Percentiles rank a stretch among this genome's conserved stretches.
These are phyloP conservation scores for Calyptommatus sinebrachiatus DNA, from an alignment of 2,113 vertebrate genomes.

Conservation along the genomic window DNA sequence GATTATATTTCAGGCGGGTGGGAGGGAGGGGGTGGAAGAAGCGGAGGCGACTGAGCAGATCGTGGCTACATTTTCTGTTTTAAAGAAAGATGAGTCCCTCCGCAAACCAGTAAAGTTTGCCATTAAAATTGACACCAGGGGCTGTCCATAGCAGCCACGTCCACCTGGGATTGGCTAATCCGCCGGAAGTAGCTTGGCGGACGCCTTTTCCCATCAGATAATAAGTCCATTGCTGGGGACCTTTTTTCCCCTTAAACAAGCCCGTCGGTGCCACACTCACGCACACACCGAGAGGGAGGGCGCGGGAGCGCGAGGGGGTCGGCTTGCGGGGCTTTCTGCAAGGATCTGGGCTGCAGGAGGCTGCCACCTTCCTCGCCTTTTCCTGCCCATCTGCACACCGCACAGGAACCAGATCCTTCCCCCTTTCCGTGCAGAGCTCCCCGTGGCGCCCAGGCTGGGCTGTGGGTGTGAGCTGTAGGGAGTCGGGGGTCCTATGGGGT, in stretches of 20 bases:
- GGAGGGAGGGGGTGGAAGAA: background rate
- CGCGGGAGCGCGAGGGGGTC: too few relatives aligned
- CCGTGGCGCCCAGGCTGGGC: background rate
- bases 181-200: constrained; percentile 20
- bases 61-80: background rate
- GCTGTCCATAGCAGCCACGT: constrained; percentile 6
- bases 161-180: constrained; percentile 26
- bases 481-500: background rate
- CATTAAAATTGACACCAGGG: constrained; percentile 31
- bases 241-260: background rate
- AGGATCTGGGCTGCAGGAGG: background rate
- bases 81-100: constrained; percentile 1
- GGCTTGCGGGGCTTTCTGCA: background rate
- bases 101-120: constrained; percentile 32
- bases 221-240: constrained; percentile 35
- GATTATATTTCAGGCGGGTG: background rate
- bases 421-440: background rate
- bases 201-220: constrained; percentile 28
- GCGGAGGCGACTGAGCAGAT: background rate
- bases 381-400: background rate
- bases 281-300: background rate
- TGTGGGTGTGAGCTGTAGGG: accelerated
- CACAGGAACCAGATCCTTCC: background rate
- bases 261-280: background rate
- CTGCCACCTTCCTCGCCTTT: background rate